Percentiles rank a stretch among this genome's conserved stretches.
These are phyloP conservation scores for Onychostruthus taczanowskii DNA, from an alignment of 2,113 vertebrate genomes.

Conservation along the genomic window DNA sequence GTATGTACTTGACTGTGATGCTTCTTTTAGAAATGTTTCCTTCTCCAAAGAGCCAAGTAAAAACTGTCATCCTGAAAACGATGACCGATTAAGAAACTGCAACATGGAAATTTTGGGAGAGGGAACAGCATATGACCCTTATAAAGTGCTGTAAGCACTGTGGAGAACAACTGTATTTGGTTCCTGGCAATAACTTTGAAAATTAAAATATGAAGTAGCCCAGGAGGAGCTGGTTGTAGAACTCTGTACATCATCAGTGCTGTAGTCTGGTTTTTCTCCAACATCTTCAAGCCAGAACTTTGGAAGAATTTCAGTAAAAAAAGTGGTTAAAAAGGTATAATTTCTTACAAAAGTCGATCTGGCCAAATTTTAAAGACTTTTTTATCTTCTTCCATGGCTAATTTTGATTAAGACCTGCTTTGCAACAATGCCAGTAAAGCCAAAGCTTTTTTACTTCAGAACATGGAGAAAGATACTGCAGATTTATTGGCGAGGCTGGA, in stretches of 20 bases:
- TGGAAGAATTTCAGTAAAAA: neutral
- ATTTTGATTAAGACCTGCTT: neutral
- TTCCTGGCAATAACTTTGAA: neutral
- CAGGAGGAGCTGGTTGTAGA: neutral
- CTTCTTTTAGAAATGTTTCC: neutral
- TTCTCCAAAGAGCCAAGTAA: neutral
- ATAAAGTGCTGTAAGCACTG: neutral
- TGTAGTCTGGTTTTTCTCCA: neutral
- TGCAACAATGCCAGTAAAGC: neutral
- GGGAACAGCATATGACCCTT: neutral
- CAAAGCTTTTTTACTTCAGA: neutral
- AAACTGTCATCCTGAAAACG: neutral
- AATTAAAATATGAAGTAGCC: neutral
- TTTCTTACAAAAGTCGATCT: neutral
- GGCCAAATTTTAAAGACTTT: neutral
- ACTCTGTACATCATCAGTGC: neutral
- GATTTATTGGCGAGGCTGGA: neutral
- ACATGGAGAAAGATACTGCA: neutral
- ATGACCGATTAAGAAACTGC: neutral
- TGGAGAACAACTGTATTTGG: neutral
- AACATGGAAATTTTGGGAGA: neutral
- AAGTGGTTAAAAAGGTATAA: neutral
- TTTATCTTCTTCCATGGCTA: neutral
- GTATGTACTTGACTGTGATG: neutral
- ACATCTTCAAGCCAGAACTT: neutral